Base-by-base conservation (phyloP, 2,797 vertebrate species). In the Smutsia gigantea region DNA sequence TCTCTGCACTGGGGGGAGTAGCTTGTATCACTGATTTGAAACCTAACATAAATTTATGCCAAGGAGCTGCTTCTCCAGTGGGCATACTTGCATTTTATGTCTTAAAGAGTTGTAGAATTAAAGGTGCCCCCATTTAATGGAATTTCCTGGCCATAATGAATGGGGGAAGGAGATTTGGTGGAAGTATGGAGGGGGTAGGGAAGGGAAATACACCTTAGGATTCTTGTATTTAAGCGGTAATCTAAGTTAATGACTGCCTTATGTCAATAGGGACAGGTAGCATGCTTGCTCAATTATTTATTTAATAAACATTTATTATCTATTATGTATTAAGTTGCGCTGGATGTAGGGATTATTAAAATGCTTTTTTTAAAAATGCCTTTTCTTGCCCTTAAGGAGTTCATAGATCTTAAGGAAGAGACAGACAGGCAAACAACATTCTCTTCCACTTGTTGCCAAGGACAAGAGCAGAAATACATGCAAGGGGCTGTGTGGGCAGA, bases 11-110 rank as follows among this genome's bases (percentile, higher is more conserved):
- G 25, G 39, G 23, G 49, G 51, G 27, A 95, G 59, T 86, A 74
- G 57, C n/a, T 84, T 5, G 11, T 90, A 61, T 72, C 29, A 57
- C 11, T 93, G 78, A 42, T 79, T 83, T 83, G 42, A 64, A 93
- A 69, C 6, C 51, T 63, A 79, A 79, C 17, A 46, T 37, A 87
- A 82, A 86, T 88, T 69, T 79, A 59, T 79, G 27, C 13, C 78
- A 71, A 91, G 87, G 18, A 42, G 61, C 85, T 82, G 37, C 59
- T 88, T 94, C 37, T 72, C 51, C 23, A 53, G 61, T 31, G 27
- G 21, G 27, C 3, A 87, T 87, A 69, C 4, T 85, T 83, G 27
- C 11, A n/a, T 79, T 94, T 97, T 93, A 83, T 63, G 25, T 61
- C 51, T 83, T 46, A 87, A 23, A 46, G 79, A 63, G 46, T 79